Base-by-base conservation (phyloP, 2,797 vertebrate species). In the Cuniculus paca region DNA sequence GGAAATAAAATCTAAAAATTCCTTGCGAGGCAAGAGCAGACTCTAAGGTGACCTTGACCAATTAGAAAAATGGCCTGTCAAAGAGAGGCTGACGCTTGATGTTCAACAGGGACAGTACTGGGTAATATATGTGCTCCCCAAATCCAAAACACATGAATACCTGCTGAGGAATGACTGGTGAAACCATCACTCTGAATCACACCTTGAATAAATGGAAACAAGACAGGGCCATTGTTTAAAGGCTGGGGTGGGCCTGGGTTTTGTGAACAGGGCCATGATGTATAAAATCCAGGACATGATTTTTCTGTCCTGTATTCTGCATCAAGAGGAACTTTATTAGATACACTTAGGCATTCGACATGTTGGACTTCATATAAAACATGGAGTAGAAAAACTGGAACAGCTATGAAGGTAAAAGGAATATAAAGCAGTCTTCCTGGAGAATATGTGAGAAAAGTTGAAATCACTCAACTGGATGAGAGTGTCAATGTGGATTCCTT, bases 131-230 rank as follows among this genome's bases (percentile, higher is more conserved):
- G 52, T 78, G 82, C 91, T 98, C 31, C 63, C n/a, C 70, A 97
- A 97, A 98, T 98, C 92, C 92, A 97, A 97, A 97, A 93, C 96
- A 98, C 96, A 96, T 97, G 97, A 95, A 92, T 98, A 97, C 96
- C 94, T 97, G 95, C 97, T 97, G 95, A 95, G 97, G 94, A 94
- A 91, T 92, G 82, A 36, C 96, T 98, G 96, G 91, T 65, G 96
- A 97, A 98, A 70, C 96, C 89, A 96, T 98, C 91, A 95, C 86
- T 97, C 93, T 91, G 95, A 97, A 89, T 97, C 92, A 97, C 94
- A 97, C 94, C 90, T 97, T 96, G 75, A 95, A 89, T 91, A 97
- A 96, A 97, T 97, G 91, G 94, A 98, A 97, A 98, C 75, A 97
- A 97, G 92, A 95, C 79, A 97, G 63, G 82, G 34, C 79, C 63